Evolutionary conservation across 2,888 invertebrate genomes (phyloP), one percentile per base, ranked within the genome.

Genomic region (Eucera pruinosa): DNA sequence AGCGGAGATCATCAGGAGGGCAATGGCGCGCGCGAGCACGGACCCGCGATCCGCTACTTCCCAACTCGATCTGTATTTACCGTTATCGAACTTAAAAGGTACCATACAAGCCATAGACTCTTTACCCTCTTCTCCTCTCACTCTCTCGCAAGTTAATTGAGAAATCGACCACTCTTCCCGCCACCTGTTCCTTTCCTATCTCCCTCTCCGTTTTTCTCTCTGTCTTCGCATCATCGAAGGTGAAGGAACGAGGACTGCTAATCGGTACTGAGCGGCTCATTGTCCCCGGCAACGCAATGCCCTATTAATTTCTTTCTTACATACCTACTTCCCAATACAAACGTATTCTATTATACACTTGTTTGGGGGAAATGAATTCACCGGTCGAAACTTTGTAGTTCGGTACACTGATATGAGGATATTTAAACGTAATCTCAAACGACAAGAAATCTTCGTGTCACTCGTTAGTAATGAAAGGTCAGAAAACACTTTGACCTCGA

Each of bases 31-130:
- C 45, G 30, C 27, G 79, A 84, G 81, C 80, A 74, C 80, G 61
- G 68, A 62, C 65, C 30, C 60, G 55, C 62, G 69, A 20, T 50
- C 52, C 78, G 78, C 84, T 78, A 82, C 76, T 82, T 71, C 66
- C 74, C 67, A 81, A 72, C 75, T 54, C 76, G 83, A 85, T 85
- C 73, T 55, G 73, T 76, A 64, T 85, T 83, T 85, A 85, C 85
- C 85, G 85, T 85, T 85, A 85, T 75, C 76, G 81, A 78, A 80
- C 73, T 69, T 72, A 80, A 84, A 75, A 80, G 74, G 74, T 82
- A 85, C 80, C 74, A 80, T 61, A 68, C 76, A 68, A 67, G 71
- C 76, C 69, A 61, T 68, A 57, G 67, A 77, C 82, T 79, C 13
- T 30, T 15, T 18, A 9, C 39, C 60, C 15, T 39, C 15, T 13